Base-by-base conservation (phyloP, 1,140 invertebrate species). In the Whitmania pigra region DNA sequence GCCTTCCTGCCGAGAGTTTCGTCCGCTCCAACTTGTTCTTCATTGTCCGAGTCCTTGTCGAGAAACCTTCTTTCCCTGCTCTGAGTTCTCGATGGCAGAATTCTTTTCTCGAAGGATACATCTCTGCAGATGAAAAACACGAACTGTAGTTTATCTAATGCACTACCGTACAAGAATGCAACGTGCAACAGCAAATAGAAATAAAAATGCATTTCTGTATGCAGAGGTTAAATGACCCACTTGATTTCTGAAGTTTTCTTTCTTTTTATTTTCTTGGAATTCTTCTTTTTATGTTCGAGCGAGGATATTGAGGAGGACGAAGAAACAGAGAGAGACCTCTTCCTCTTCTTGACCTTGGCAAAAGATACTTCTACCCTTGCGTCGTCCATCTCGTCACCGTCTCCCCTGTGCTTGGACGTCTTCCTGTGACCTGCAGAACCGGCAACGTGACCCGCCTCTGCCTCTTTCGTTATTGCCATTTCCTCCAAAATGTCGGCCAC, bases 41-140 rank as follows among this genome's bases (percentile, higher is more conserved):
- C 57, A 15, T 13, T 20, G 20, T 22, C 29, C 6, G 29, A 22
- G 20, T 63, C 57, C 9, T 63, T 13, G 11, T 63, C 57, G 22
- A 63, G 22, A 31, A 25, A 31, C 22, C 57, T 63, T 17, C 29
- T 63, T 63, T 22, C 57, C 29, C 22, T 31, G 22, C 18, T 22
- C 57, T 63, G 22, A 63, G 57, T 25, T 20, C 57, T 63, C 22
- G 57, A 63, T 17, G 57, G 57, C 11, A 63, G 57, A 63, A 63
- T 63, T 15, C 57, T 63, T 31, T 63, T 63, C 57, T 63, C 57
- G 18, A 63, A 63, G 5, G 57, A 63, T 1, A 25, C 57, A 13
- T 31, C 29, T 31, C 57, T 63, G 57, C 29, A 63, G 18, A 63
- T 17, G 15, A 63, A 63, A 63, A 4, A 63, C 57, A 20, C 18